Evolutionary conservation across 2,113 vertebrate species (phyloP).

Genomic region (Noturus placidus): DNA sequence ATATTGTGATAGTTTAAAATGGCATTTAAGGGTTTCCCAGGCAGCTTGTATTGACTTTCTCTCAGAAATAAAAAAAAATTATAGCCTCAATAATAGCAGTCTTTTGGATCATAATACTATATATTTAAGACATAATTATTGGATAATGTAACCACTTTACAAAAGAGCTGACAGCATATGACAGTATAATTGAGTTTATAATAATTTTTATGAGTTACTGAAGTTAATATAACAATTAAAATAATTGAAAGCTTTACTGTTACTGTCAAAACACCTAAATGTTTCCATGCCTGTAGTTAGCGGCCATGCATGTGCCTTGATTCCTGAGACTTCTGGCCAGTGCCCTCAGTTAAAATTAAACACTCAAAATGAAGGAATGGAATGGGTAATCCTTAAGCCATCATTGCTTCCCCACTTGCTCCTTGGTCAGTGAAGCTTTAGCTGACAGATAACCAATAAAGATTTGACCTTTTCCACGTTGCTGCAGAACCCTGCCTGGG

Average conservation of each 20-base stretch:
- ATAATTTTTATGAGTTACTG: not conserved
- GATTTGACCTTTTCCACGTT: constrained; percentile 65
- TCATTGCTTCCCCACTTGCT: constrained; percentile 39
- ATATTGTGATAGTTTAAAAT: no score
- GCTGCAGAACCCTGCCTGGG: constrained; percentile 45
- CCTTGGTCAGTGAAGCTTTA: constrained; percentile 55
- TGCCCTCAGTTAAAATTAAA: constrained; percentile 66
- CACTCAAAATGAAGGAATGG: constrained; percentile 48
- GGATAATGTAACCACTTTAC: not conserved
- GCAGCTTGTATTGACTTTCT: no score
- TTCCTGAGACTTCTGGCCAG: constrained; percentile 54
- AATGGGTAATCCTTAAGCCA: constrained; percentile 55
- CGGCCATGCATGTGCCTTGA: constrained; percentile 15
- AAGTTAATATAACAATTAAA: not conserved
- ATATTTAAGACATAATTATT: not conserved
- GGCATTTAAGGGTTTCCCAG: no score
- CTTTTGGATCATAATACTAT: no score
- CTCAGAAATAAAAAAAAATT: no score
- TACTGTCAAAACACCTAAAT: not conserved
- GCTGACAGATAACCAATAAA: constrained; percentile 64
- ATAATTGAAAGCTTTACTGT: not conserved
- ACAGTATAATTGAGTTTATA: not conserved
- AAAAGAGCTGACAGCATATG: not conserved
- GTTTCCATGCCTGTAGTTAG: constrained; percentile 51
- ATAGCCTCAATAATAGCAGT: no score